These are phyloP conservation scores for Felis catus DNA, from an alignment of 2,113 vertebrate species.

Conservation along the genomic window DNA sequence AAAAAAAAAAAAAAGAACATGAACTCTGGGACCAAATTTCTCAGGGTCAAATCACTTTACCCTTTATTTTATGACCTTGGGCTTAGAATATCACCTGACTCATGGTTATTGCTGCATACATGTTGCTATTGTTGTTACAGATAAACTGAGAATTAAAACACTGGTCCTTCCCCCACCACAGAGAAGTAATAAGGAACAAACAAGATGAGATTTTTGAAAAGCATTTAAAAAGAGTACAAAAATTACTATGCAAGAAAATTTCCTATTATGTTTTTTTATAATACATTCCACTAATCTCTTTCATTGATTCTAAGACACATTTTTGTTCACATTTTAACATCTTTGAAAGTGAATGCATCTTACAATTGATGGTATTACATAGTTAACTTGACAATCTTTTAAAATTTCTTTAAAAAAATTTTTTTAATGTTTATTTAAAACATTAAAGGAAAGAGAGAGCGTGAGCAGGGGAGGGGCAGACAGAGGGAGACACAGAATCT, in stretches of 20 bases:
- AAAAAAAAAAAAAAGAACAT: neutral
- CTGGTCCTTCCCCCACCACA: neutral
- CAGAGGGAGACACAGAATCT: no score
- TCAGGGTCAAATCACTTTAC: neutral
- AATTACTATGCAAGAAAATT: neutral
- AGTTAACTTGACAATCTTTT: neutral
- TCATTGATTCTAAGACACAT: neutral
- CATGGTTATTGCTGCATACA: neutral
- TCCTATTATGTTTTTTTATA: neutral
- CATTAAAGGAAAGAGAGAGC: no score
- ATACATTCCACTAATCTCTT: neutral
- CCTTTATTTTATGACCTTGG: neutral
- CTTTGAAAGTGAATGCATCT: neutral
- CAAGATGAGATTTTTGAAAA: neutral
- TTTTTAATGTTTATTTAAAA: no score
- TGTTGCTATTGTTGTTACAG: neutral
- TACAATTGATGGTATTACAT: neutral
- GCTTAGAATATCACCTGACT: neutral
- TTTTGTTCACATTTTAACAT: slow-evolving; percentile 20
- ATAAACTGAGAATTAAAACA: slow-evolving; percentile 42
- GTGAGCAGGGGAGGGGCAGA: no score
- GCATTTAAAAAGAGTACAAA: neutral
- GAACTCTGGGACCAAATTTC: neutral
- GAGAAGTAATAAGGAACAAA: neutral
- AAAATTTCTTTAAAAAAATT: neutral